Conservation (phyloP, 2,113 vertebrate genomes). For the Anas platyrhynchos region DNA sequence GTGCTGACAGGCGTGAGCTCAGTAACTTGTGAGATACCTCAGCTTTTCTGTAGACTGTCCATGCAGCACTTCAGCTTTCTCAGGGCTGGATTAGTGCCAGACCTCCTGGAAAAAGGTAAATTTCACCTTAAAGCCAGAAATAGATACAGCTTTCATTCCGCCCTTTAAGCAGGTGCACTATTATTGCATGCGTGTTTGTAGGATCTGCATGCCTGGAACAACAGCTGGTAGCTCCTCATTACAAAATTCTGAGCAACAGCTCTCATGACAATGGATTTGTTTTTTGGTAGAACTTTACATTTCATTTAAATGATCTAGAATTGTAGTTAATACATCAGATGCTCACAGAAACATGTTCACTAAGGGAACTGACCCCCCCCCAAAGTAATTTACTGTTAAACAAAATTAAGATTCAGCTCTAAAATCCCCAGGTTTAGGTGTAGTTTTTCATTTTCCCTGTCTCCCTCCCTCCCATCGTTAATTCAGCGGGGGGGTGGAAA, state of each 20-base stretch:
- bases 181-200: too few species aligned
- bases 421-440: background rate
- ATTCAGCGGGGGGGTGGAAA: background rate
- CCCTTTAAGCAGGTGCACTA: too few species aligned
- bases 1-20: too few species aligned
- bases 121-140: too few species aligned
- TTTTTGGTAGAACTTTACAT: background rate
- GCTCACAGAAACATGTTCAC: background rate
- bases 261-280: background rate
- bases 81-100: too few species aligned
- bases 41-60: too few species aligned
- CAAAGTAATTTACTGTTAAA: background rate
- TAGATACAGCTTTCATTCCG: too few species aligned
- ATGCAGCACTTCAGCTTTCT: too few species aligned
- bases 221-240: background rate
- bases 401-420: background rate
- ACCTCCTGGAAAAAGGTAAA: too few species aligned
- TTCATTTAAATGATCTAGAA: background rate
- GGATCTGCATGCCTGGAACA: background rate
- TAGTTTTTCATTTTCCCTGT: background rate
- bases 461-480: background rate
- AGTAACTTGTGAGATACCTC: too few species aligned
- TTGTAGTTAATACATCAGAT: background rate
- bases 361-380: rapidly evolving
- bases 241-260: background rate